Evolutionary conservation across 2,113 vertebrate genomes (phyloP).

Genomic region (Hoplias malabaricus): DNA sequence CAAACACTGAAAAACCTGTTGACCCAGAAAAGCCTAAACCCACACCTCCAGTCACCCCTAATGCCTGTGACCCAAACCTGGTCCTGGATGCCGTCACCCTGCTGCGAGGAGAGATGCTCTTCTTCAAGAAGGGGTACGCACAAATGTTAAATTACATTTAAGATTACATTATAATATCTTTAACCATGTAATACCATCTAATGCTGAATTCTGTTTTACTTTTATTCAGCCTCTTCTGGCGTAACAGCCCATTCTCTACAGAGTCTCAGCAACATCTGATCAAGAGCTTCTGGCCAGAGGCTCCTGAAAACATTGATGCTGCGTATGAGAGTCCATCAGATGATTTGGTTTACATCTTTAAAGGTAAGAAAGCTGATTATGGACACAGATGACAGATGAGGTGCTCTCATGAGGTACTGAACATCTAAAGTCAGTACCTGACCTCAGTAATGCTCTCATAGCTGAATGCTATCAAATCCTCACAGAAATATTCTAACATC

Average conservation of each 20-base stretch:
- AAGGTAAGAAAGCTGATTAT: no score
- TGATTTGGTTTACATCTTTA: conserved; percentile 64
- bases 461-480: no score
- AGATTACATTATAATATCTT: not conserved
- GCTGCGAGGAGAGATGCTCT: conserved; percentile 82
- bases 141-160: not conserved
- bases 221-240: conserved; percentile 87
- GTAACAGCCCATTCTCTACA: conserved; percentile 62
- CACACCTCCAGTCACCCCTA: conserved; percentile 72
- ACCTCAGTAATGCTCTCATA: no score
- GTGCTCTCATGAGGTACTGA: no score
- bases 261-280: conserved; percentile 75
- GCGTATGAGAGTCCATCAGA: conserved; percentile 65
- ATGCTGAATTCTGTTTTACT: not conserved
- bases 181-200: not conserved
- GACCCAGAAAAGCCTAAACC: conserved; percentile 58
- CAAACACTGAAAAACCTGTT: conserved; percentile 42
- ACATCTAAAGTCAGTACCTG: no score
- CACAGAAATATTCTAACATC: no score
- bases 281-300: conserved; percentile 79
- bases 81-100: conserved; percentile 80
- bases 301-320: conserved; percentile 81
- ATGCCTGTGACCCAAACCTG: conserved; percentile 77
- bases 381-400: no score
- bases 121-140: conserved; percentile 87